A percentile compares a stretch with the other conserved stretches of the same genome.
phyloP scores from a whole-genome alignment of 2,797 vertebrate species.

The Paguma larvata region DNA sequence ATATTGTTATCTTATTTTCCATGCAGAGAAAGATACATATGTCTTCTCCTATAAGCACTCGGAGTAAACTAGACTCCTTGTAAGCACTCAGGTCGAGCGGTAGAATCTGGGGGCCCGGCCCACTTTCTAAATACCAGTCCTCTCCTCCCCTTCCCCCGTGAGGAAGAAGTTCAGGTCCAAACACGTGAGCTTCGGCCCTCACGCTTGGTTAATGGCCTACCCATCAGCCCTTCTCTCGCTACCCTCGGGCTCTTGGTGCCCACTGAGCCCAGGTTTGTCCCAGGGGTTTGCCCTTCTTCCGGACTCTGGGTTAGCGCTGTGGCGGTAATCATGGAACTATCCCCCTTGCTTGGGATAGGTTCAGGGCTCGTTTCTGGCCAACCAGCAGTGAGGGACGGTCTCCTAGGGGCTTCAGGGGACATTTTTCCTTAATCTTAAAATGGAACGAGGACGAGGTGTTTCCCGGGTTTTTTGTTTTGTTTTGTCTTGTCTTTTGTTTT shows the following conservation, averaged over 20 bases:
- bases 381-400: neutral
- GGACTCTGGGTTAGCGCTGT: neutral
- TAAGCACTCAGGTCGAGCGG: neutral
- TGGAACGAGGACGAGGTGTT: neutral
- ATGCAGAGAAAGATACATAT: neutral
- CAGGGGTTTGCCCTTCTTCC: neutral
- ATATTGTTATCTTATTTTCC: neutral
- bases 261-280: neutral
- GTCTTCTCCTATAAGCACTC: neutral
- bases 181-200: neutral
- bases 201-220: neutral
- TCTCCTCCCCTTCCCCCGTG: neutral
- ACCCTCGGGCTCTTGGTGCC: neutral
- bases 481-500: neutral
- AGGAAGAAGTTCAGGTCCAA: neutral
- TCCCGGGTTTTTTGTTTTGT: neutral
- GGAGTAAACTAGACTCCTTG: neutral
- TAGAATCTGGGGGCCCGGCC: neutral
- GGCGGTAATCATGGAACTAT: neutral
- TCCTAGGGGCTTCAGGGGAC: neutral
- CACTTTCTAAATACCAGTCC: neutral
- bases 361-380: neutral
- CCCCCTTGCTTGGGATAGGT: neutral
- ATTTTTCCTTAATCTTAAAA: conserved; percentile 11
- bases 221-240: rapidly evolving